Conservation (phyloP, 2,797 vertebrate species). For the Karalla daura region DNA sequence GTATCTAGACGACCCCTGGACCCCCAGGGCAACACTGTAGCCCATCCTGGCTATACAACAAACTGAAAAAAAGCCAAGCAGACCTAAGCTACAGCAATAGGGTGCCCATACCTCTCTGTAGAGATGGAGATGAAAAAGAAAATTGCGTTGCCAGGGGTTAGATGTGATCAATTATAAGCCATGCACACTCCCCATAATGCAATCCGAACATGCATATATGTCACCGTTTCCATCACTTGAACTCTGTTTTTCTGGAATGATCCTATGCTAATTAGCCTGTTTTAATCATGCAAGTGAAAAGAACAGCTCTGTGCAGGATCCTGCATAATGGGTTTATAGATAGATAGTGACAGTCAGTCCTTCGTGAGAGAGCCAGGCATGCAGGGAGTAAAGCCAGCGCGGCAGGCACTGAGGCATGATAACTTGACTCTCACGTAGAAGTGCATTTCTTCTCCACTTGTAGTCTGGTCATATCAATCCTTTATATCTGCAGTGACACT, state of each 20-base stretch:
- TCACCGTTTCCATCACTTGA: constrained; percentile 35
- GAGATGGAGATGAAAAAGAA: neutral
- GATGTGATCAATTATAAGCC: constrained; percentile 30
- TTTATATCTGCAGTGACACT: too few relatives aligned
- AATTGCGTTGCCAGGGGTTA: constrained; percentile 12
- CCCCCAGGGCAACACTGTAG: neutral
- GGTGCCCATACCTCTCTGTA: neutral
- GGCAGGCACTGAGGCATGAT: constrained; percentile 56
- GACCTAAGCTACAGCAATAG: constrained; percentile 18
- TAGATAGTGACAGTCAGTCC: constrained; percentile 75
- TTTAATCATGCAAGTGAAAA: constrained; percentile 66
- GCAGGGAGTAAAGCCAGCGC: constrained; percentile 58
- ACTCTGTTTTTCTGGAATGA: constrained; percentile 42
- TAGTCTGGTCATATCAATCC: constrained; percentile 28
- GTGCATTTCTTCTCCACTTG: constrained; percentile 33
- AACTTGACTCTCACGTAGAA: constrained; percentile 56
- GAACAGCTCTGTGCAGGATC: constrained; percentile 36
- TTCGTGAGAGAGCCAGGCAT: constrained; percentile 64
- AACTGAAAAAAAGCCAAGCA: constrained; percentile 25
- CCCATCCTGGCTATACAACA: constrained; percentile 1
- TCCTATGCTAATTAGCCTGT: constrained; percentile 58
- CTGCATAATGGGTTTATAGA: constrained; percentile 72
- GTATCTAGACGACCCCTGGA: constrained; percentile 16
- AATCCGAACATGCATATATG: constrained; percentile 38
- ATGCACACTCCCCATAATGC: constrained; percentile 4